phyloP scores from a whole-genome alignment of 2,888 invertebrate genomes.

The Gonocerus acuteangulatus region DNA sequence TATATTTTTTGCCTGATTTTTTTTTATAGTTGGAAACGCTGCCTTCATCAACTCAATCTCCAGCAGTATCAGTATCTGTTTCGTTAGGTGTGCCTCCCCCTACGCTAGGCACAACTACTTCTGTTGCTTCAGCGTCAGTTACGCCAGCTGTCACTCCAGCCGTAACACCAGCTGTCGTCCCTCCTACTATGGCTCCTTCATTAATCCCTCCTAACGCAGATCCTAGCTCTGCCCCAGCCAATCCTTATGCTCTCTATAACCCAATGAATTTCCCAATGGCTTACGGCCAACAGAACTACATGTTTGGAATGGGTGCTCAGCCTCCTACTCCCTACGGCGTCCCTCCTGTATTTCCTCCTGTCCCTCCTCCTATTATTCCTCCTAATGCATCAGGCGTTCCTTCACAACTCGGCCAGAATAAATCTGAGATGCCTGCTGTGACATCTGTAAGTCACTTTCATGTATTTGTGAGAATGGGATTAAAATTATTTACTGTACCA shows the following conservation, averaged over 20 bases:
- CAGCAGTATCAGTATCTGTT: neutral
- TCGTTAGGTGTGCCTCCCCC: slow-evolving; percentile 7
- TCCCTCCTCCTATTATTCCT: slow-evolving; percentile 4
- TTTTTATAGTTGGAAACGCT: neutral
- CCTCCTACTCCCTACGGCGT: slow-evolving; percentile 14
- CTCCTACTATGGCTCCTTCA: neutral
- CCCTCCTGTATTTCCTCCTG: slow-evolving; percentile 13
- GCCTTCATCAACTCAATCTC: too few relatives aligned
- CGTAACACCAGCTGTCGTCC: slow-evolving; percentile 10
- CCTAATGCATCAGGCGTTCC: neutral
- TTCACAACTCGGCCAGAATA: neutral
- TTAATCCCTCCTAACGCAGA: neutral
- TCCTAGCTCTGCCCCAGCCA: neutral
- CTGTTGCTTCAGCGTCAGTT: slow-evolving; percentile 12
- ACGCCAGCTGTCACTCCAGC: slow-evolving; percentile 23
- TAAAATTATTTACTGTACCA: too few relatives aligned
- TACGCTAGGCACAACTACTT: slow-evolving; percentile 7
- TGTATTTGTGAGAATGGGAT: too few relatives aligned
- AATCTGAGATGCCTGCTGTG: too few relatives aligned
- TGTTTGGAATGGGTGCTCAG: slow-evolving; percentile 1
- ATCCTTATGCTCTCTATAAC: slow-evolving; percentile 4
- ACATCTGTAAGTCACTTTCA: too few relatives aligned
- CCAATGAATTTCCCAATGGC: neutral
- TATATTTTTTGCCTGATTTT: too few relatives aligned
- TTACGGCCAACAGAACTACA: slow-evolving; percentile 10